Evolutionary conservation across 1,140 invertebrate species (phyloP).

Genomic region (Aethina tumida): DNA sequence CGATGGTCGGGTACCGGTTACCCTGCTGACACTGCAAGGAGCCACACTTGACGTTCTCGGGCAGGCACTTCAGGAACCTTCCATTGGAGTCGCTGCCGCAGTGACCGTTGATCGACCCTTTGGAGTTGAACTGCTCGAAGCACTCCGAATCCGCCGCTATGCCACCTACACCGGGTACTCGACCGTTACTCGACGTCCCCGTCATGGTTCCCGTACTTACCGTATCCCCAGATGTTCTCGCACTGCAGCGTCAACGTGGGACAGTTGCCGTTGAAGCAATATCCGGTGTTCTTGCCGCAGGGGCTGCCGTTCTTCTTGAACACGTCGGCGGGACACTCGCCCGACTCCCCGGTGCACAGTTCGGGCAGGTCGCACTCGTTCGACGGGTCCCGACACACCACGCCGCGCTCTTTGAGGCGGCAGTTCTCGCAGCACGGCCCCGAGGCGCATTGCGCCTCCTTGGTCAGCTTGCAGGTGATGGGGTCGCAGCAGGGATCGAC

Average conservation of each 20-base stretch:
- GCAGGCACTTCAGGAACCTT: constrained; percentile 75
- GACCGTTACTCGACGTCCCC: too few relatives aligned
- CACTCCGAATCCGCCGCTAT: constrained; percentile 71
- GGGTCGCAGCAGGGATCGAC: constrained; percentile 91
- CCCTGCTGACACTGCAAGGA: constrained; percentile 85
- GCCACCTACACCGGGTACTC: constrained; percentile 52
- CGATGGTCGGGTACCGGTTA: constrained; percentile 61
- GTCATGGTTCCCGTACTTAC: constrained; percentile 14
- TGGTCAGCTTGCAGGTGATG: constrained; percentile 84
- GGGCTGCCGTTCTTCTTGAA: constrained; percentile 84
- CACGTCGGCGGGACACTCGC: constrained; percentile 79
- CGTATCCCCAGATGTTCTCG: constrained; percentile 80
- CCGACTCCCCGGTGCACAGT: constrained; percentile 74
- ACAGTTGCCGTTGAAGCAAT: constrained; percentile 86
- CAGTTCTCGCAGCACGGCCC: constrained; percentile 82
- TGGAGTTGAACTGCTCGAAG: constrained; percentile 88
- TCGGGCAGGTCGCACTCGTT: constrained; percentile 95
- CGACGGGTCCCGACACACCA: constrained; percentile 68
- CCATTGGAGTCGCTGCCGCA: constrained; percentile 75
- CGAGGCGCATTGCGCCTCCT: constrained; percentile 82
- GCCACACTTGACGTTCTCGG: constrained; percentile 79
- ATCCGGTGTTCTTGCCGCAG: constrained; percentile 49
- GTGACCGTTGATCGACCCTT: constrained; percentile 87
- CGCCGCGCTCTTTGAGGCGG: constrained; percentile 59
- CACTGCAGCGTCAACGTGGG: constrained; percentile 82